Base-by-base conservation (phyloP, 2,888 invertebrate species). In the Zygaena filipendulae region DNA sequence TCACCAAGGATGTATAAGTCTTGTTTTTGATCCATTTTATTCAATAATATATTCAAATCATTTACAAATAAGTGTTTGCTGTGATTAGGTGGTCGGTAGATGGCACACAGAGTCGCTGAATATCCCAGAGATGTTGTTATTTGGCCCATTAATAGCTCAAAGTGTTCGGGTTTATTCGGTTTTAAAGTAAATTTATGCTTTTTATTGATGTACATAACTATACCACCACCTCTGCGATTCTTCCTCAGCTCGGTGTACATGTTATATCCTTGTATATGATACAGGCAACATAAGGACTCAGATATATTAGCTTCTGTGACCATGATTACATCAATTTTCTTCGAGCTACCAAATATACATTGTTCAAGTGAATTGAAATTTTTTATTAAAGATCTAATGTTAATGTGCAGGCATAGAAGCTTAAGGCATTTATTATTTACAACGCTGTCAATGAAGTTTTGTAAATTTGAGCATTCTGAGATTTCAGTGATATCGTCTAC, bases 261-360 rank as follows among this genome's bases (percentile, higher is more conserved):
- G n/a, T 25, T 20, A 21, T 41, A 41, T 11, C 30, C 36, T 3
- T 32, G n/a, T n/a, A 41, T 8, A 3, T 39, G 23, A 30, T 33
- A 39, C 10, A 41, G 13, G 22, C 18, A 23, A 12, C 29, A 31
- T 3, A 32, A 9, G 3, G 11, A 11, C 2, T 38, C 26, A 5
- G 27, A 29, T 11, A 40, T 33, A 25, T 40, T 40, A 4, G 25
- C 38, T 34, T 41, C 36, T 7, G 37, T 35, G 19, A 37, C 2
- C n/a, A 41, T 29, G 3, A 39, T 24, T 13, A n/a, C n/a, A n/a
- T n/a, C n/a, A n/a, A n/a, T n/a, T n/a, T n/a, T n/a, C n/a, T n/a
- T n/a, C n/a, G n/a, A n/a, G n/a, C n/a, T n/a, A n/a, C n/a, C n/a
- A n/a, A n/a, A n/a, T n/a, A n/a, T n/a, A n/a, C n/a, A n/a, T n/a